phyloP scores from a whole-genome alignment of 2,113 vertebrate genomes.

The Nymphicus hollandicus region DNA sequence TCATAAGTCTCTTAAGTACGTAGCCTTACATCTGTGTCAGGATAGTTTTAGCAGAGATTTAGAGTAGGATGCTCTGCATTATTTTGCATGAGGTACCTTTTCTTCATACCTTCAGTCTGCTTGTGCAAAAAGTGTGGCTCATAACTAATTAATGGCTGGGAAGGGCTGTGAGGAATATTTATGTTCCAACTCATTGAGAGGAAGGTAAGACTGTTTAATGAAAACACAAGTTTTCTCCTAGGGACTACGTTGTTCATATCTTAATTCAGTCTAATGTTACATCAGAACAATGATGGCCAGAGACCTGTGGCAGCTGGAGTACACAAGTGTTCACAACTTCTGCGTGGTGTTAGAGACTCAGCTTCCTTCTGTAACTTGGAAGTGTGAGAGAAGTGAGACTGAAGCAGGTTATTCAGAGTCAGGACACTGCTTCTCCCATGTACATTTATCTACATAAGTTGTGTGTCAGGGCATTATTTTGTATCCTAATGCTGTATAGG shows the following conservation, averaged over 20 bases:
- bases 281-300: background rate
- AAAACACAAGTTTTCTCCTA: background rate
- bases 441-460: background rate
- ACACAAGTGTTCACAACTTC: background rate
- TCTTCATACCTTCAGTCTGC: background rate
- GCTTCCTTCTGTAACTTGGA: background rate
- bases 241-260: background rate
- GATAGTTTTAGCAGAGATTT: background rate
- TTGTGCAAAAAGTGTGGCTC: background rate
- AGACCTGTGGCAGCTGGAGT: background rate
- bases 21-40: background rate
- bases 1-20: background rate
- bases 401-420: background rate
- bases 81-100: background rate
- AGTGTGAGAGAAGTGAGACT: background rate
- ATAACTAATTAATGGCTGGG: background rate
- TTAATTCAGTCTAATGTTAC: background rate
- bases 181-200: background rate
- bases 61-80: background rate
- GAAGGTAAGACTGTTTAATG: background rate
- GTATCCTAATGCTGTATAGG: background rate
- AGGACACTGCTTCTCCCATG: background rate
- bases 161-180: background rate
- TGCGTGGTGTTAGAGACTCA: fast-evolving
- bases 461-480: background rate